These are phyloP conservation scores for Pollenia amentaria DNA, from an alignment of 2,888 invertebrate genomes.

Conservation along the genomic window DNA sequence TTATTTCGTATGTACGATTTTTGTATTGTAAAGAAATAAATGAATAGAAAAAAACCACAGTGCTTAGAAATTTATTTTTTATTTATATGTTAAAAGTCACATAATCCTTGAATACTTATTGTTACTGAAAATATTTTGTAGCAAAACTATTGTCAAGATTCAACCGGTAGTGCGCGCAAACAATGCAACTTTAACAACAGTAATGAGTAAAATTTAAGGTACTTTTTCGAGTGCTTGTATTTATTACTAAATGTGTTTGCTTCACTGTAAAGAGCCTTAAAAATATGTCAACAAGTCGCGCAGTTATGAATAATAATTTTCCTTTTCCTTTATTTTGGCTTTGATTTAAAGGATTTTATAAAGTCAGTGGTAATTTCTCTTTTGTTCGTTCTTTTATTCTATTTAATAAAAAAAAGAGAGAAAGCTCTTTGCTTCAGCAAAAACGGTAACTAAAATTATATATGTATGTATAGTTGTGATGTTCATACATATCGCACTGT, in stretches of 20 bases:
- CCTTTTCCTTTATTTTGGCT: neutral
- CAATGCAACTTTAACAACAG: neutral
- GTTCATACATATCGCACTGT: too few relatives aligned
- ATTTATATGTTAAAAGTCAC: slow-evolving; percentile 18
- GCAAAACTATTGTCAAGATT: slow-evolving; percentile 29
- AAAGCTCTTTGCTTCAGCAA: neutral
- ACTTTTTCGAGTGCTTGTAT: neutral
- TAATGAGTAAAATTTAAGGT: neutral
- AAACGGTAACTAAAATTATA: neutral
- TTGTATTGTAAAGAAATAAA: slow-evolving; percentile 7
- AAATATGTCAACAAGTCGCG: neutral
- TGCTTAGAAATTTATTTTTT: slow-evolving; percentile 11
- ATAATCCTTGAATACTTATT: slow-evolving; percentile 31
- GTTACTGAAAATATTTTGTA: neutral
- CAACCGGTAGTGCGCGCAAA: neutral
- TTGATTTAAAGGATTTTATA: neutral
- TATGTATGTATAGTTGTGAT: neutral
- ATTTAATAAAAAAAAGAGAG: slow-evolving; percentile 1
- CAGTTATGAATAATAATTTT: neutral
- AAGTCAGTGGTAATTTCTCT: neutral
- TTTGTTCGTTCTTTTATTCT: neutral
- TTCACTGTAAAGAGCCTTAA: neutral
- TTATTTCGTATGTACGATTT: neutral
- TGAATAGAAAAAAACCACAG: neutral
- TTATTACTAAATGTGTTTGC: neutral